phyloP scores from a whole-genome alignment of 2,797 vertebrate species.

The Sternarchorhynchus goeldii region DNA sequence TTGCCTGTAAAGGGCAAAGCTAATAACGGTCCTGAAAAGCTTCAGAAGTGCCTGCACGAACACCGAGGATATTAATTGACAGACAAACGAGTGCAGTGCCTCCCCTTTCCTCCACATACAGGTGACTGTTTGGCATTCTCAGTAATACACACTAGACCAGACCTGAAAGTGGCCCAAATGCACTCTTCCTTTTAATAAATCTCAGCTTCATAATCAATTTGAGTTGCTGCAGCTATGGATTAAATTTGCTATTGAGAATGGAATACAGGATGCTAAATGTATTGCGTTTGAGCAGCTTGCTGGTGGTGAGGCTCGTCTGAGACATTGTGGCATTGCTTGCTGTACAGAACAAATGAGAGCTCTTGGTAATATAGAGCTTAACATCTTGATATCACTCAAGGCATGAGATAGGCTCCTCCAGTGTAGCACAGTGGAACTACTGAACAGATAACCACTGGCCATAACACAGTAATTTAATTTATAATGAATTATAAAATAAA shows the following conservation, averaged over 20 bases:
- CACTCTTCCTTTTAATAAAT: not conserved
- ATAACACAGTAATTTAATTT: not conserved
- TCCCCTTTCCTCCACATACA: conserved; percentile 32
- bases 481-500: not conserved
- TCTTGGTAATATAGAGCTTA: conserved; percentile 25
- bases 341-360: conserved; percentile 7
- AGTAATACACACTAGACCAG: not conserved
- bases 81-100: conserved; percentile 34
- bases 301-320: conserved; percentile 5
- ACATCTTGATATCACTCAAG: not conserved
- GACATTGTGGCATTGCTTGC: conserved; percentile 1
- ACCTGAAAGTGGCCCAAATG: not conserved
- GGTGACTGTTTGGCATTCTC: conserved; percentile 24
- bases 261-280: not conserved
- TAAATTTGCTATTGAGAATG: not conserved
- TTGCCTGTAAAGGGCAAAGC: conserved; percentile 40
- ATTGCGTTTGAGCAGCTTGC: not conserved
- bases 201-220: not conserved
- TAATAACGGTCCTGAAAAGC: conserved; percentile 30
- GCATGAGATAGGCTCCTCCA: not conserved
- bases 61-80: conserved; percentile 33
- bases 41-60: conserved; percentile 33
- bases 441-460: not conserved
- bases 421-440: not conserved
- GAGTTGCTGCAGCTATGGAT: not conserved